Percentiles rank a stretch among this genome's conserved stretches.
These are phyloP conservation scores for Brevimyrus niger DNA, from an alignment of 2,113 vertebrate genomes.

Conservation along the genomic window DNA sequence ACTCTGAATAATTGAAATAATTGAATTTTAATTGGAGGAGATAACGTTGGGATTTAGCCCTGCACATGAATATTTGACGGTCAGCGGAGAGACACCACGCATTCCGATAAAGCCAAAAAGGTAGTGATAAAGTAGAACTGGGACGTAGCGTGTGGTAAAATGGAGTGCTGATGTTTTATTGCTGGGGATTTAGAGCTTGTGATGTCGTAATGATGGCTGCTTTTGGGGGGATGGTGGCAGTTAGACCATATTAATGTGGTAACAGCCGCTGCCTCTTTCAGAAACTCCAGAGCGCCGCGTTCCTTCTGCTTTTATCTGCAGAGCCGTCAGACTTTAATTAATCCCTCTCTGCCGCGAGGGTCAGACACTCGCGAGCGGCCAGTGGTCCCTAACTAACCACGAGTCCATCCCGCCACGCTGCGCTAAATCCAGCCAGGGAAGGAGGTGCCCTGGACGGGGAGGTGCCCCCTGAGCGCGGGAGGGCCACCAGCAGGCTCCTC, in stretches of 20 bases:
- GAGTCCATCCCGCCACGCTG: not conserved
- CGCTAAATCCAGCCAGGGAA: not conserved
- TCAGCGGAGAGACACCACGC: not conserved
- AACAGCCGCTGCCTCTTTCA: not conserved
- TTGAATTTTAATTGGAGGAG: slow-evolving; percentile 2
- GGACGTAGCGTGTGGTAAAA: not conserved
- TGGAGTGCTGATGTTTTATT: not conserved
- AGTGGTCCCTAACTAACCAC: not conserved
- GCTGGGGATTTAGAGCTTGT: not conserved
- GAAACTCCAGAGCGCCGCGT: not conserved
- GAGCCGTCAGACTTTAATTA: not conserved
- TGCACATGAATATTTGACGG: not conserved
- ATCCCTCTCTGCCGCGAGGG: not conserved
- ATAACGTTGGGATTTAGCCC: not conserved
- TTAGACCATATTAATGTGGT: not conserved
- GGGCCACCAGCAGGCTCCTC: not conserved
- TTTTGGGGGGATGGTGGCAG: not conserved
- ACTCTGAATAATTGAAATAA: slow-evolving; percentile 6
- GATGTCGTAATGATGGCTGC: not conserved
- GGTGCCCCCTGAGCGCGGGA: not conserved
- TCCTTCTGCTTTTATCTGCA: not conserved
- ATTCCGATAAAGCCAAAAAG: not conserved
- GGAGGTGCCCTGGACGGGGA: not conserved
- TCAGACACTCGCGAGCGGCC: not conserved
- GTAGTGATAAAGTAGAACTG: not conserved